Evolutionary conservation across 2,888 invertebrate genomes (phyloP).

Genomic region (Philaethria dido): DNA sequence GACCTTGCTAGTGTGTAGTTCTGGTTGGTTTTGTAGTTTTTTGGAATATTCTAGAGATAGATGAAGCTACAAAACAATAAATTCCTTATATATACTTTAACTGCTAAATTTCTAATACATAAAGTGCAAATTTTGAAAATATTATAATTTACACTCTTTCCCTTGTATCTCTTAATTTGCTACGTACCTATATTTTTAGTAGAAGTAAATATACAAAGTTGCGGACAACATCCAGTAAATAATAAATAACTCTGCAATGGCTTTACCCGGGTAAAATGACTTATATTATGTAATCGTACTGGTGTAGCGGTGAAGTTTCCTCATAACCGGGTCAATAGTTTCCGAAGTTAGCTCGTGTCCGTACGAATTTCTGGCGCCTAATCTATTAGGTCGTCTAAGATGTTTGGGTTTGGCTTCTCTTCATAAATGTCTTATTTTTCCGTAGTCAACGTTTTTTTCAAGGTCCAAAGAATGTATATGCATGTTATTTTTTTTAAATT

Average conservation of each 20-base stretch:
- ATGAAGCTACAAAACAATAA: neutral
- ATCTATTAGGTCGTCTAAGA: constrained; percentile 28
- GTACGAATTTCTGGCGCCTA: constrained; percentile 26
- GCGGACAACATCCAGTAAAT: constrained; percentile 23
- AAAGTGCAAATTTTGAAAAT: neutral
- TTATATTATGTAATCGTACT: constrained; percentile 26
- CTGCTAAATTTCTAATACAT: neutral
- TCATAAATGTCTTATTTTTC: constrained; percentile 19
- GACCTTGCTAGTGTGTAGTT: too few relatives aligned
- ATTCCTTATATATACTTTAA: too few relatives aligned
- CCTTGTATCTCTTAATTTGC: neutral
- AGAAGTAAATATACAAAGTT: constrained; percentile 16
- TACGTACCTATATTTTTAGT: neutral
- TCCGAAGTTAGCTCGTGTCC: constrained; percentile 22
- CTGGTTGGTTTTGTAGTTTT: too few relatives aligned
- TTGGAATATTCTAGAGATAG: too few relatives aligned
- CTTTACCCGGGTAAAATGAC: constrained; percentile 20
- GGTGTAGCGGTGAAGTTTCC: constrained; percentile 26
- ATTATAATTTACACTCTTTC: neutral
- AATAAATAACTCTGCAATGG: constrained; percentile 23
- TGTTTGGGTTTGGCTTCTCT: constrained; percentile 25
- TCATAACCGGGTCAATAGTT: constrained; percentile 29
- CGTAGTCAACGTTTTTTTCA: constrained; percentile 4
- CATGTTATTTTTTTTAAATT: neutral
- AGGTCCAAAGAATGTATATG: neutral